Evolutionary conservation across 2,797 vertebrate species (phyloP).

Genomic region (Tolypeutes matacus): DNA sequence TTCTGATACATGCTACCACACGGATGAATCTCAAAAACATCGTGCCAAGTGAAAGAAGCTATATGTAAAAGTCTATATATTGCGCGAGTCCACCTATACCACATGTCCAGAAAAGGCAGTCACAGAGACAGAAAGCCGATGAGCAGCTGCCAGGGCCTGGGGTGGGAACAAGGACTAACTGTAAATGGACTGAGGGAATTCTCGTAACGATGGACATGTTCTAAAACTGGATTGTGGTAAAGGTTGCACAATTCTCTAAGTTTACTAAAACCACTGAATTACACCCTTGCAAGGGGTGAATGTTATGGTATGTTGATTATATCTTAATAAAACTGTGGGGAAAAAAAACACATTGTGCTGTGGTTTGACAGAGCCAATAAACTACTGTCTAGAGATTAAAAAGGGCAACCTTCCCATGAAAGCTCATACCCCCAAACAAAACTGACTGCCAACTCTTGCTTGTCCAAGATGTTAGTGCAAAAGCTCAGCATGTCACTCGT

Average conservation of each 20-base stretch:
- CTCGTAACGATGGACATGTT: rapidly evolving
- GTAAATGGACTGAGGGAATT: not conserved
- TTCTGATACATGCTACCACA: not conserved
- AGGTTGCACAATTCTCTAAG: not conserved
- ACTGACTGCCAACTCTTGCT: not conserved
- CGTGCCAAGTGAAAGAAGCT: not conserved
- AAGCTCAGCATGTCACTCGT: not conserved
- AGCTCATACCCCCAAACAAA: not conserved
- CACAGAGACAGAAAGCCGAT: not conserved
- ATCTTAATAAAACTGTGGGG: not conserved
- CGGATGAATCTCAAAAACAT: not conserved
- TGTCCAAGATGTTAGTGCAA: not conserved
- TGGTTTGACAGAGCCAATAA: not conserved
- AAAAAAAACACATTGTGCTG: not conserved
- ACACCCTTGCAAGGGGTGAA: not conserved
- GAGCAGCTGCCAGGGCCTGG: not conserved
- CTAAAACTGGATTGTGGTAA: not conserved
- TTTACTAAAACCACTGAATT: not conserved
- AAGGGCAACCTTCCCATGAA: not conserved
- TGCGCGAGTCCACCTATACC: not conserved
- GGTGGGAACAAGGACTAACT: not conserved
- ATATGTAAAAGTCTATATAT: not conserved
- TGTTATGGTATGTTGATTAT: not conserved
- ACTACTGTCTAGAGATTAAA: not conserved
- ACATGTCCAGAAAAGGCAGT: not conserved